A percentile compares a stretch with the other conserved stretches of the same genome.
Evolutionary conservation across 2,113 vertebrate species (phyloP).

Genomic region (Sarotherodon lohbergeri): DNA sequence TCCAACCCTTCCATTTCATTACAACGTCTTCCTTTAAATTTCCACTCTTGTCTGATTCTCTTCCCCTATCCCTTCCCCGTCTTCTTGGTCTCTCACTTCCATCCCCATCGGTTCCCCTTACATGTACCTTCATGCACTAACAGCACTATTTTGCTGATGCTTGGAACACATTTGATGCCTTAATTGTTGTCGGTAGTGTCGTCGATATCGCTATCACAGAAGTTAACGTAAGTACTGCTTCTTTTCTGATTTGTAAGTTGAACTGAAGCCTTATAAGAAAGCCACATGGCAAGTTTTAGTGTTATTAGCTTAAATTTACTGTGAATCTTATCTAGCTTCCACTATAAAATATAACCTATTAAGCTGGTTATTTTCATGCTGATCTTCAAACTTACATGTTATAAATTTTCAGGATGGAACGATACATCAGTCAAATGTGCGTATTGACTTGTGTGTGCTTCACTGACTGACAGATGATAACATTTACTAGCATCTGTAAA

Average conservation of each 20-base stretch:
- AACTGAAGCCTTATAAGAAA: conserved; percentile 70
- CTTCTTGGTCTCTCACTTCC: background rate
- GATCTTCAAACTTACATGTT: background rate
- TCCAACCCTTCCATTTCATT: conserved; percentile 26
- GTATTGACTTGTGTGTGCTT: background rate
- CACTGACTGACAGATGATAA: background rate
- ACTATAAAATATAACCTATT: background rate
- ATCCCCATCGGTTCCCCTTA: conserved; percentile 48
- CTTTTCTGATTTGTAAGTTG: conserved; percentile 55
- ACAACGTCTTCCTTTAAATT: background rate
- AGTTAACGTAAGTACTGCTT: conserved; percentile 94
- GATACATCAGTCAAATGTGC: background rate
- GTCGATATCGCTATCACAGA: conserved; percentile 99
- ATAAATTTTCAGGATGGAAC: background rate
- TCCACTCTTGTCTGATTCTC: background rate
- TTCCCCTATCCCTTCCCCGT: background rate
- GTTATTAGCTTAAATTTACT: background rate
- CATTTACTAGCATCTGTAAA: background rate
- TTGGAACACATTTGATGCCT: conserved; percentile 99
- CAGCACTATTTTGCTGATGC: conserved; percentile 99
- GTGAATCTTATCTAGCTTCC: background rate
- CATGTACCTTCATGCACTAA: conserved; percentile 67
- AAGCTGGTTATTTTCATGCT: background rate
- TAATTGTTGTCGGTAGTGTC: conserved; percentile 99
- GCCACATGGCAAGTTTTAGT: background rate